These are phyloP conservation scores for Apamea sordens DNA, from an alignment of 2,888 invertebrate genomes.

Conservation along the genomic window DNA sequence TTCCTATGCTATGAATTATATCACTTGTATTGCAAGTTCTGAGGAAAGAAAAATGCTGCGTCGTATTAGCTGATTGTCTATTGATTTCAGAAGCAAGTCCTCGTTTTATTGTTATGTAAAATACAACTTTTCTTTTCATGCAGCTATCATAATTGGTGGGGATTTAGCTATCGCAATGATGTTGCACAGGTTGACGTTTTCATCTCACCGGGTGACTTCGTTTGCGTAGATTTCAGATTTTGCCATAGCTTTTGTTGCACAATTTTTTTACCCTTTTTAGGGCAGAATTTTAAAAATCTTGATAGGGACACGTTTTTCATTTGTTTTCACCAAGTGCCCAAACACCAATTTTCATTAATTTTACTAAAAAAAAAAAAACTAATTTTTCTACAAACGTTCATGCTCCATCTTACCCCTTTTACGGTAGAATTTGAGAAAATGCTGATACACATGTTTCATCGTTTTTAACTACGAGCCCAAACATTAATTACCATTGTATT, in stretches of 20 bases:
- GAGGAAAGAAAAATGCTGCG: slow-evolving; percentile 29
- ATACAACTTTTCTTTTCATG: background rate
- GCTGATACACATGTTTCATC: background rate
- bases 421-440: background rate
- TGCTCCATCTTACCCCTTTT: background rate
- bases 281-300: background rate
- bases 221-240: background rate
- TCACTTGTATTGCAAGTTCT: slow-evolving; percentile 10
- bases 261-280: background rate
- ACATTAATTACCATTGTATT: background rate
- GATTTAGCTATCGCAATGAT: too few species aligned
- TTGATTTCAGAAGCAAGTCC: slow-evolving; percentile 1
- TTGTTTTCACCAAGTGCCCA: background rate
- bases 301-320: background rate
- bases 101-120: background rate
- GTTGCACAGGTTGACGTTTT: background rate
- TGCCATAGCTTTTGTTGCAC: background rate
- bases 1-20: slow-evolving; percentile 35
- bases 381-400: background rate
- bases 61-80: slow-evolving; percentile 4
- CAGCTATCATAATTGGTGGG: background rate
- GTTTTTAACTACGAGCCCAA: background rate
- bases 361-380: background rate
- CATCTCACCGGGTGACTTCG: background rate
- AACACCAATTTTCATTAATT: background rate